Evolutionary conservation across 2,113 vertebrate species (phyloP), one percentile per base, ranked within the genome.

Genomic region (Hassar affinis): DNA sequence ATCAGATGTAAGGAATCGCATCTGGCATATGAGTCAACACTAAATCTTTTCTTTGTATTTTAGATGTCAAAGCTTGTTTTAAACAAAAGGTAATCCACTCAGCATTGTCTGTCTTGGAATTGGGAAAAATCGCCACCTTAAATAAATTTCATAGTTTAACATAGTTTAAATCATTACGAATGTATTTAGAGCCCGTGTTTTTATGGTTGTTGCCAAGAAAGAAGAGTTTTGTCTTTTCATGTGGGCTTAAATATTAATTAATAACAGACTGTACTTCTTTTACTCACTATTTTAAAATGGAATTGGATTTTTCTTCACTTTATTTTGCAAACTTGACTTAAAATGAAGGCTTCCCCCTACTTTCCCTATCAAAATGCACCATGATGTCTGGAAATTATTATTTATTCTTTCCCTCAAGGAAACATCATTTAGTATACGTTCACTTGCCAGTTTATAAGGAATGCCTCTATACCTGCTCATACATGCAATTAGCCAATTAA

Each of bases 71-170:
- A 69, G 64, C 10, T 69, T 66, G 1, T 38, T 68, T n/a, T n/a
- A 47, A 71, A 71, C 22, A 71, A n/a, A 71, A 71, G 10, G 38
- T 71, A 71, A 72, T 47, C 69, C 42, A 47, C 11, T 72, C 47
- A 47, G 7, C 66, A 69, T 22, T 38, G 66, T 25, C 66, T 68
- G 33, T 68, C 64, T 38, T 42, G 3, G 64, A 71, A 47, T 1
- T 25, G 42, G 38, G 66, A 69, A 69, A 35, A 69, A 12, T 15
- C 0, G 4, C 17, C 14, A 64, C 27, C 33, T 64, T 64, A 64
- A 64, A 64, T 64, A 22, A 6, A 25, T 69, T 72, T 71, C 12
- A 72, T 72, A n/a, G 42, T 17, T 71, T 15, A 72, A 47, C 42
- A 11, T n/a, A n/a, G n/a, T n/a, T n/a, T 47, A 8, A 47, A 49